These are phyloP conservation scores for Ptychodera flava DNA, from an alignment of 35 echinoderm and acorn worm species.

Conservation along the genomic window DNA sequence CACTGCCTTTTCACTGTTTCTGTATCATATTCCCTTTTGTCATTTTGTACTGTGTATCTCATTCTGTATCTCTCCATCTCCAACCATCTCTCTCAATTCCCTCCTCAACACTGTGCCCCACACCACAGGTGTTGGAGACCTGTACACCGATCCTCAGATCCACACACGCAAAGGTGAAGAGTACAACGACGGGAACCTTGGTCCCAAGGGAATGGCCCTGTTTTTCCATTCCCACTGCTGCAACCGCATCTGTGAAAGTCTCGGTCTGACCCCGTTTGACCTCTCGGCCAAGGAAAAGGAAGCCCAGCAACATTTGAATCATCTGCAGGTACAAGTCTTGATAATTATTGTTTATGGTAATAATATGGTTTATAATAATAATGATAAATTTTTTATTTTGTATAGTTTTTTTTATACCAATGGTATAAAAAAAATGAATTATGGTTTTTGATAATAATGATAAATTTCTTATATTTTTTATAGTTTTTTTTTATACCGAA, in stretches of 20 bases:
- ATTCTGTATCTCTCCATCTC: not conserved
- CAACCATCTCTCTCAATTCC: not conserved
- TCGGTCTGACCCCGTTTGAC: slow-evolving; percentile 86
- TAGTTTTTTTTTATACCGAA: too few species aligned
- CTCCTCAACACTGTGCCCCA: not conserved
- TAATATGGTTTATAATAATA: too few species aligned
- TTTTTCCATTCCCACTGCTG: slow-evolving; percentile 93
- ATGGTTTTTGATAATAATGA: too few species aligned
- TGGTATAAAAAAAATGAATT: too few species aligned
- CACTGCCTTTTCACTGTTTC: too few species aligned
- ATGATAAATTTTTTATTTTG: too few species aligned
- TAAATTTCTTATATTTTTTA: too few species aligned
- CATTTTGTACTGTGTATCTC: too few species aligned
- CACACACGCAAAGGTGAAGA: slow-evolving; percentile 83
- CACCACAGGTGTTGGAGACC: slow-evolving; percentile 70
- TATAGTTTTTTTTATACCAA: too few species aligned
- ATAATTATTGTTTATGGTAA: too few species aligned
- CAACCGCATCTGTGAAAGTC: slow-evolving; percentile 75
- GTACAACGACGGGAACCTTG: slow-evolving; percentile 96
- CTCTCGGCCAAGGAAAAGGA: slow-evolving; percentile 60
- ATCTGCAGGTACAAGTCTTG: slow-evolving; percentile 68
- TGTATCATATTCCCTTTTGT: too few species aligned
- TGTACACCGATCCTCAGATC: slow-evolving; percentile 96
- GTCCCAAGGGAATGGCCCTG: slow-evolving; percentile 84
- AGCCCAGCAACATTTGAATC: slow-evolving; percentile 61